These are phyloP conservation scores for Ylistrum balloti DNA, from an alignment of 1,140 invertebrate genomes.

Conservation along the genomic window DNA sequence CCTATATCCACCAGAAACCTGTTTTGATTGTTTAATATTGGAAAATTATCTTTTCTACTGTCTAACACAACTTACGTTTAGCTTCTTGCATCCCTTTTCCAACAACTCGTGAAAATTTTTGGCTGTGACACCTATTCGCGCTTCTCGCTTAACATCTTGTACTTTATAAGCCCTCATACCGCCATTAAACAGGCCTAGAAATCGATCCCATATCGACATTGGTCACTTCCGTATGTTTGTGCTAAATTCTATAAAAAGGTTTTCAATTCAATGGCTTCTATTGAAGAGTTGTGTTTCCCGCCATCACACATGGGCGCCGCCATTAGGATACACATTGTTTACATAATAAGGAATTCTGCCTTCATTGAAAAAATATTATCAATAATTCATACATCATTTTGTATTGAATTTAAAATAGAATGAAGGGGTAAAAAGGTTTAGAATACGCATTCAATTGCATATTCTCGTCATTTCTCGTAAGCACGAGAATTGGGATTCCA, in stretches of 20 bases:
- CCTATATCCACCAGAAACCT: too few species aligned
- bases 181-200: constrained; percentile 72
- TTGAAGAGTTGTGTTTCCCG: constrained; percentile 19
- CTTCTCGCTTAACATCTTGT: constrained; percentile 69
- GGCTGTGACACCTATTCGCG: constrained; percentile 71
- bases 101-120: constrained; percentile 73
- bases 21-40: too few species aligned
- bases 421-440: too few species aligned
- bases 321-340: background rate
- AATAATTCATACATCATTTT: too few species aligned
- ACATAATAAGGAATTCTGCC: too few species aligned
- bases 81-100: constrained; percentile 75
- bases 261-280: background rate
- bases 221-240: background rate
- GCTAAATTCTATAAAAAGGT: background rate
- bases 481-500: constrained; percentile 47
- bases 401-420: too few species aligned
- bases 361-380: too few species aligned
- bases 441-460: constrained; percentile 29
- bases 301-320: constrained; percentile 4
- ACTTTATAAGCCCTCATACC: constrained; percentile 78
- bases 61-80: constrained; percentile 60
- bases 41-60: too few species aligned
- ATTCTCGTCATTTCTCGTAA: background rate
- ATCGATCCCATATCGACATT: constrained; percentile 51